These are phyloP conservation scores for Caloenas nicobarica DNA, from an alignment of 2,113 vertebrate species.

Conservation along the genomic window DNA sequence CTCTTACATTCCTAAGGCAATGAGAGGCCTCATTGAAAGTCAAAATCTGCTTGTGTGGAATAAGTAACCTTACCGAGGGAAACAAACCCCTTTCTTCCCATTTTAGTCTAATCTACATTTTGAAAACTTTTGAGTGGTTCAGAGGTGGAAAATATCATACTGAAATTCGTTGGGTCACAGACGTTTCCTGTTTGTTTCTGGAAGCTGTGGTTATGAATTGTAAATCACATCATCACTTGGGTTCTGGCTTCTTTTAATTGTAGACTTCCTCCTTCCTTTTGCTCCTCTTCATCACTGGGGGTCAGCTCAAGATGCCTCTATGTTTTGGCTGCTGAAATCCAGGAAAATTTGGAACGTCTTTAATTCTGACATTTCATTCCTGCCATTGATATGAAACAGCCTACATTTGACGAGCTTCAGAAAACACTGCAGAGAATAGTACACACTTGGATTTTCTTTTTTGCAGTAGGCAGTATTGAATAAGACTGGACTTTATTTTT, in stretches of 20 bases:
- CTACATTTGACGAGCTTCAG: background rate
- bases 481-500: background rate
- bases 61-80: background rate
- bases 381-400: constrained; percentile 26
- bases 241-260: background rate
- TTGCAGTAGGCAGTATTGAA: background rate
- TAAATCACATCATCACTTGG: background rate
- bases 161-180: background rate
- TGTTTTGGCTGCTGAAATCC: background rate
- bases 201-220: background rate
- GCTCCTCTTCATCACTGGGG: background rate
- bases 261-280: background rate
- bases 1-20: constrained; percentile 41
- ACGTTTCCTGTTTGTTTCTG: background rate
- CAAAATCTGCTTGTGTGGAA: constrained; percentile 4
- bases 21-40: background rate
- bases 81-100: background rate
- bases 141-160: background rate
- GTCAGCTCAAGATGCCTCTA: background rate
- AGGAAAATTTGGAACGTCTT: constrained; percentile 12
- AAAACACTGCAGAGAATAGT: constrained; percentile 29
- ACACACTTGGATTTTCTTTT: constrained; percentile 23
- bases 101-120: background rate
- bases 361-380: constrained; percentile 39
- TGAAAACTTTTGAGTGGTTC: background rate